Base-by-base conservation (phyloP, 2,113 vertebrate species). In the Herpailurus yagouaroundi region DNA sequence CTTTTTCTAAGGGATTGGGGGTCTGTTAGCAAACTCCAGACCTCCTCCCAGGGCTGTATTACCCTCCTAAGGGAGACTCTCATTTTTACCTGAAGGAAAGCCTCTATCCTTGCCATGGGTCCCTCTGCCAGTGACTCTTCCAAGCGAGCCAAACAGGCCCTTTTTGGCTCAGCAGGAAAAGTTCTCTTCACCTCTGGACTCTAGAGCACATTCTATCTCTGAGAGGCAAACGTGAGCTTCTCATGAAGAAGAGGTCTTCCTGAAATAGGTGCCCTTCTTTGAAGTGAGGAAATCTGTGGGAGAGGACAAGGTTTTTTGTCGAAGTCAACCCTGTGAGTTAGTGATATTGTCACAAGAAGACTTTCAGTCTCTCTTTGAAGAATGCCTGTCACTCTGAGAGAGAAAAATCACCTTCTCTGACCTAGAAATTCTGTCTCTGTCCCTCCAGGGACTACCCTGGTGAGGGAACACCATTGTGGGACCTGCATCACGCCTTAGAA, bases 211-310 rank as follows among this genome's bases (percentile, higher is more conserved):
- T 66, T 91, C 18, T 85, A 4, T 63, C 68, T 91, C 77, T 82
- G 85, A 81, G 57, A 96, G 68, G 76, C 60, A 97, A 92, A 97
- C 64, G 60, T 81, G 57, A 96, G 57, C 86, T 85, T 93, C 86
- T 91, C 60, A 27, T 36, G 52, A 94, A 89, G 93, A 80, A 89
- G 91, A 86, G 60, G 19, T 86, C 66, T 94, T 68, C 82, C 93
- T 91, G 79, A 89, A 91, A 92, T 89, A 92, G n/a, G 38, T 95
- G 60, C 64, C 57, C 55, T 95, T 96, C 73, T 95, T 73, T 83
- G 57, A 96, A 94, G 89, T 82, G 66, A 97, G 73, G 85, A 82
- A 79, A 85, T 68, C 77, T 23, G 29, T 94, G 80, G 90, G 71
- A 27, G 29, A 88, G 76, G 89, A 94, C 19, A 71, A 11, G 3